Evolutionary conservation across 1,140 invertebrate species (phyloP).

Genomic region (Drosophila leontia): DNA sequence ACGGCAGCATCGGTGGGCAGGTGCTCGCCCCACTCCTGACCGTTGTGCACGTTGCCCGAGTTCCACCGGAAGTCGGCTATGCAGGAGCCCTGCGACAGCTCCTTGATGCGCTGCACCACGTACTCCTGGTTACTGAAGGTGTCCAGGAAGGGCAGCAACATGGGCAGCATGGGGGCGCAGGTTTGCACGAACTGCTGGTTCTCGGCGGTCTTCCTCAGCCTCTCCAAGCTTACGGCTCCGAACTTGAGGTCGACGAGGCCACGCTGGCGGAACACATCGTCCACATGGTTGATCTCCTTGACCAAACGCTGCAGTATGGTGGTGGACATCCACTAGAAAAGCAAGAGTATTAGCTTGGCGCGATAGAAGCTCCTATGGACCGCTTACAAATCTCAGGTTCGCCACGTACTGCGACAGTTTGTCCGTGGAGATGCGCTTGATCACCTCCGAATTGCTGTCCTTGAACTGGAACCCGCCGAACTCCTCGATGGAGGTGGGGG

Average conservation of each 20-base stretch:
- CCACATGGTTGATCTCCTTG: conserved; percentile 89
- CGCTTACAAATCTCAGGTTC: conserved; percentile 76
- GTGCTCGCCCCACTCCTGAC: conserved; percentile 91
- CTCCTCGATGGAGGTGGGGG: conserved; percentile 72
- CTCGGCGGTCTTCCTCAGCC: conserved; percentile 89
- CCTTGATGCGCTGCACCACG: conserved; percentile 90
- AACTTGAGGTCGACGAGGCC: conserved; percentile 90
- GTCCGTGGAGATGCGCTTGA: conserved; percentile 76
- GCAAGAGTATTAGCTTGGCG: background rate
- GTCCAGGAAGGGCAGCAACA: conserved; percentile 92
- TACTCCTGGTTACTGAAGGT: conserved; percentile 93
- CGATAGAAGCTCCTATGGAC: accelerated
- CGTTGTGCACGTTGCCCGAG: conserved; percentile 89
- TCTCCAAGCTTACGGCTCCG: conserved; percentile 89
- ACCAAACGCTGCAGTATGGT: conserved; percentile 90
- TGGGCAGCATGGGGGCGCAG: conserved; percentile 89
- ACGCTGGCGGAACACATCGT: conserved; percentile 88
- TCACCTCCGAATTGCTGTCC: conserved; percentile 81
- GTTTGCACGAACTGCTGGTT: conserved; percentile 87
- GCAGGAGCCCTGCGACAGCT: conserved; percentile 91
- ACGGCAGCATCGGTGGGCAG: conserved; percentile 92
- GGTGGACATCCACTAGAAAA: conserved; percentile 90
- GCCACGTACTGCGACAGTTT: conserved; percentile 79
- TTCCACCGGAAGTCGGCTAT: conserved; percentile 94
- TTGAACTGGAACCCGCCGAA: conserved; percentile 65